phyloP scores from a whole-genome alignment of 2,888 invertebrate species.

The Sinhomidia bicolor region DNA sequence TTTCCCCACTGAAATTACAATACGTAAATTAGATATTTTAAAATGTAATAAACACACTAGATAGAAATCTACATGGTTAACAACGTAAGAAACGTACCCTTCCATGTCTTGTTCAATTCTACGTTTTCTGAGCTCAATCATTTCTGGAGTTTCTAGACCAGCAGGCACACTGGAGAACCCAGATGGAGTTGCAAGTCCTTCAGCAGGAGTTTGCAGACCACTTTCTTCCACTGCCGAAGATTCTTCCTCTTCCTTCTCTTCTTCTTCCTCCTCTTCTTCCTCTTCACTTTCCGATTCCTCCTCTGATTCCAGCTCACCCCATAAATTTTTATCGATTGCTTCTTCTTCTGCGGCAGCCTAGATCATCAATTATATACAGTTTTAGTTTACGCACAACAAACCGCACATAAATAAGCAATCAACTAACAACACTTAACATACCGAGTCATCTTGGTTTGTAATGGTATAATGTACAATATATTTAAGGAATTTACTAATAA shows the following conservation, averaged over 20 bases:
- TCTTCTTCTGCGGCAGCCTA: constrained; percentile 85
- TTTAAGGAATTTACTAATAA: neutral
- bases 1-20: constrained; percentile 87
- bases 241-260: constrained; percentile 84
- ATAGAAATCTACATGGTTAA: constrained; percentile 5
- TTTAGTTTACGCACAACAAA: no score
- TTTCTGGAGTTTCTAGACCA: constrained; percentile 99
- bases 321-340: constrained; percentile 95
- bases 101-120: constrained; percentile 98
- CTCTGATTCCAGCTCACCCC: constrained; percentile 98
- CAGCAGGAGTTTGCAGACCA: constrained; percentile 95
- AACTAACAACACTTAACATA: no score
- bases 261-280: constrained; percentile 85
- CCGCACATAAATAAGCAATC: no score
- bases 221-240: constrained; percentile 85
- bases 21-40: neutral
- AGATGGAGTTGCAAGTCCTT: constrained; percentile 96
- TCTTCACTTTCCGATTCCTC: constrained; percentile 86
- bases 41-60: neutral
- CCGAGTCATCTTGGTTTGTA: constrained; percentile 79
- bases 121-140: constrained; percentile 98
- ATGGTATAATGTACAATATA: no score
- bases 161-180: constrained; percentile 95
- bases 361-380: no score
- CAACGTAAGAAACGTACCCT: constrained; percentile 84